Percentiles rank a stretch among this genome's conserved stretches.
phyloP scores from a whole-genome alignment of 2,888 invertebrate genomes.

The Euclidia mi region DNA sequence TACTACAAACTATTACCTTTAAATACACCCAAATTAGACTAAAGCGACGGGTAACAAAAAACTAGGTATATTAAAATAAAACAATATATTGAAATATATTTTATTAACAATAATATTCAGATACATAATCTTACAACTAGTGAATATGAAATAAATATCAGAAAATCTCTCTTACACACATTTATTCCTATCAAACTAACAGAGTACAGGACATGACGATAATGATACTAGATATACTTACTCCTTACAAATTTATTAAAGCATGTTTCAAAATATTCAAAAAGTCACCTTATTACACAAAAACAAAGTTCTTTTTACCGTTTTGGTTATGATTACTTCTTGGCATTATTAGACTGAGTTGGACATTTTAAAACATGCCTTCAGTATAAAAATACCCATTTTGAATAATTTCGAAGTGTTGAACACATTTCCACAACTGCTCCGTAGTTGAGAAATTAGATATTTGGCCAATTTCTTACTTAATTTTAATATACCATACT shows the following conservation, averaged over 20 bases:
- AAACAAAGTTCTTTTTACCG: no score
- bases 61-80: no score
- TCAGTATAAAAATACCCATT: constrained; percentile 4
- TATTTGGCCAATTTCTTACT: background rate
- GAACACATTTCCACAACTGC: constrained; percentile 10
- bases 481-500: background rate
- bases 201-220: constrained; percentile 27
- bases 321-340: background rate
- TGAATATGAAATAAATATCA: constrained; percentile 54
- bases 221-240: constrained; percentile 12
- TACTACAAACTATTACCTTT: no score
- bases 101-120: constrained; percentile 51
- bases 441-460: background rate
- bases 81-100: constrained; percentile 22
- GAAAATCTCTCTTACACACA: constrained; percentile 36
- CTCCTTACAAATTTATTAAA: constrained; percentile 14
- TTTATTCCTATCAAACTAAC: constrained; percentile 38
- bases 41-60: no score
- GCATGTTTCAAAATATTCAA: constrained; percentile 28
- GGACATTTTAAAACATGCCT: background rate
- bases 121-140: constrained; percentile 50
- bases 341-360: background rate
- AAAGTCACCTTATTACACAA: no score
- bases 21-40: no score
- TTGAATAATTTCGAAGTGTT: constrained; percentile 10